Evolutionary conservation across 2,797 vertebrate species (phyloP).

Genomic region (Heteromormyrus szaboi): DNA sequence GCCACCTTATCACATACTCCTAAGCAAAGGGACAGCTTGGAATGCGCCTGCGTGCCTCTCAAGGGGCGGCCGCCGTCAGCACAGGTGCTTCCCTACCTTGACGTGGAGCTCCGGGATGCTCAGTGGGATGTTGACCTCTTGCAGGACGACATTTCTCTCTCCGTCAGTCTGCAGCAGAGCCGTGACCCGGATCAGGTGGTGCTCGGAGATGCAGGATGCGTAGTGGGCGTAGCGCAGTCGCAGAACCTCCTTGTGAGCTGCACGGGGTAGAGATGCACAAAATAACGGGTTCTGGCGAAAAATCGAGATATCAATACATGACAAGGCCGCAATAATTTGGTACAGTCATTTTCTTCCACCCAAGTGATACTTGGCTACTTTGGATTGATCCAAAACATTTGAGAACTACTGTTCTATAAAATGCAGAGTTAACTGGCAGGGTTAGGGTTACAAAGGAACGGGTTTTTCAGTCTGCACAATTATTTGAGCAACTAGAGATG

Average conservation of each 20-base stretch:
- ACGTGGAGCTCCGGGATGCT: slow-evolving; percentile 52
- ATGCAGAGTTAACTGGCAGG: not conserved
- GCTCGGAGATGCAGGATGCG: slow-evolving; percentile 50
- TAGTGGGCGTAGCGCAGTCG: slow-evolving; percentile 61
- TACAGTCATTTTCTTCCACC: not conserved
- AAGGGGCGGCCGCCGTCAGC: not conserved
- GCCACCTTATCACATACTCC: not conserved
- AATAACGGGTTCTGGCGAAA: not conserved
- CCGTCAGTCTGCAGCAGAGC: slow-evolving; percentile 44
- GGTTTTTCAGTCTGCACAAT: not conserved
- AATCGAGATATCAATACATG: not conserved
- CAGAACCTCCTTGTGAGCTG: slow-evolving; percentile 62
- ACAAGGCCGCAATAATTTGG: not conserved
- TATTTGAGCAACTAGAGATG: not conserved
- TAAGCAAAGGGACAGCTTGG: not conserved
- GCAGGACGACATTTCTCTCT: slow-evolving; percentile 44
- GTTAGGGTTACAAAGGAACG: not conserved
- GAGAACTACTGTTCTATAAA: not conserved
- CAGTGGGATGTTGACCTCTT: slow-evolving; percentile 54
- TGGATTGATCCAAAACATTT: not conserved
- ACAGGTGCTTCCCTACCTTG: slow-evolving; percentile 43
- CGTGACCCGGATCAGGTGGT: slow-evolving; percentile 59
- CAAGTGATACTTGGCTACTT: not conserved
- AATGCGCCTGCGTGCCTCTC: not conserved
- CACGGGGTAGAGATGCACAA: not conserved